Base-by-base conservation (phyloP, 1,140 invertebrate genomes). In the Cyrtorhinus lividipennis region DNA sequence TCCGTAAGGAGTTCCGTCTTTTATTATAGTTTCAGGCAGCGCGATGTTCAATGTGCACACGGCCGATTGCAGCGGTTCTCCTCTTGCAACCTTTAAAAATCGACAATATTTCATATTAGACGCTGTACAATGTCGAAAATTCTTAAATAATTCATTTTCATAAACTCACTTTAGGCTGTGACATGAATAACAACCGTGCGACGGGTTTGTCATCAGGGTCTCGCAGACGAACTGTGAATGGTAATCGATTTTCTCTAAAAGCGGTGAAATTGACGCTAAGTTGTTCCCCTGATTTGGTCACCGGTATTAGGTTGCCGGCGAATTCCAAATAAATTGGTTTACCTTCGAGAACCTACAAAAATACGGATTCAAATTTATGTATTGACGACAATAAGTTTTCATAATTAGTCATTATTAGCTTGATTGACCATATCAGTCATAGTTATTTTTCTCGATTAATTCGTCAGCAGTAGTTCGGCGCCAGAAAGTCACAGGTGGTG, bases 181-280 rank as follows among this genome's bases (percentile, higher is more conserved):
- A 86, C 92, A 96, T 95, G 72, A 98, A 95, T 67, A 94, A 88
- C 61, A 98, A 84, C 59, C 92, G 79, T 12, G 92, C 93, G 13
- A 86, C 78, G 0, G 89, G 80, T 64, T 88, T 87, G 67, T 88
- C 85, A 69, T 88, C 83, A 13, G 83, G 81, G 74, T 95, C 91
- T 69, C 90, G 86, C 53, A 95, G 82, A 64, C 90, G 79, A 8
- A 92, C 85, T 1, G 85, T 88, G 72, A 94, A 94, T 26, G 92
- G 90, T 38, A 95, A 82, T 63, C 94, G 79, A 76, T 97, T 98
- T 74, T 98, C 94, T 73, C 89, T 87, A 79, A 98, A 98, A 10
- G 92, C 90, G 75, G 86, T 80, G 73, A 94, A 93, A 65, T 82
- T 83, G 45, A 94, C 76, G 67, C 82, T 83, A 23, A 95, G 81